Base-by-base conservation (phyloP, 2,888 invertebrate genomes). In the Cecidostiba fungosa region DNA sequence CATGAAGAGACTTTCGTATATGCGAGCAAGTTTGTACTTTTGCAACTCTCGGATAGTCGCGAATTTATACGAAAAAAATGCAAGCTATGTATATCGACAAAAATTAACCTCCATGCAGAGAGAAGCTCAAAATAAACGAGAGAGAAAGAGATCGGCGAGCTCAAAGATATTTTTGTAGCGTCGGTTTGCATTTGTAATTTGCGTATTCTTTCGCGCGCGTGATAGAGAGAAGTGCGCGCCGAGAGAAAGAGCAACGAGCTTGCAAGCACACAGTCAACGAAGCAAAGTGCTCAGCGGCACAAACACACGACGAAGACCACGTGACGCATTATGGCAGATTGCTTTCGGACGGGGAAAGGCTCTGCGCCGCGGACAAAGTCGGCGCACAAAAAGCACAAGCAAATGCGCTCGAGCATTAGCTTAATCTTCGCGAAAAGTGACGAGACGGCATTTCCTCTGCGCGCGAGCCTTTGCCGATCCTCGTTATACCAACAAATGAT, bases 341-440 rank as follows among this genome's bases (percentile, higher is more conserved):
- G 87, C 86, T 88, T 84, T 87, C 74, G 82, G 47, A 85, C 80
- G 77, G 69, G 50, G 36, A 50, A n/a, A 66, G 43, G 16, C 43
- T 10, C 54, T 23, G 72, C 77, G 23, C 23, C 62, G 32, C 77
- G 23, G 81, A 77, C 84, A 86, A 84, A 86, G 86, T 82, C 78
- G 78, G 80, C 77, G 78, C 74, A 59, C 73, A 84, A 86, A 86
- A 81, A 82, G 82, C 77, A 74, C 74, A 74, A 70, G 78, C 70
- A 89, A 90, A 91, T 89, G 89, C 85, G 88, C 88, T 77, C 87
- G 88, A 86, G 89, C 90, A 91, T 90, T 90, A 90, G 89, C 88
- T 88, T 89, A 90, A 89, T 87, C 86, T 85, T 82, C 84, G 81
- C 74, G 85, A 84, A 84, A 84, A 82, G 77, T 76, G 82, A 82